Base-by-base conservation (phyloP, 1,140 invertebrate species). In the Phymastichus coffea region DNA sequence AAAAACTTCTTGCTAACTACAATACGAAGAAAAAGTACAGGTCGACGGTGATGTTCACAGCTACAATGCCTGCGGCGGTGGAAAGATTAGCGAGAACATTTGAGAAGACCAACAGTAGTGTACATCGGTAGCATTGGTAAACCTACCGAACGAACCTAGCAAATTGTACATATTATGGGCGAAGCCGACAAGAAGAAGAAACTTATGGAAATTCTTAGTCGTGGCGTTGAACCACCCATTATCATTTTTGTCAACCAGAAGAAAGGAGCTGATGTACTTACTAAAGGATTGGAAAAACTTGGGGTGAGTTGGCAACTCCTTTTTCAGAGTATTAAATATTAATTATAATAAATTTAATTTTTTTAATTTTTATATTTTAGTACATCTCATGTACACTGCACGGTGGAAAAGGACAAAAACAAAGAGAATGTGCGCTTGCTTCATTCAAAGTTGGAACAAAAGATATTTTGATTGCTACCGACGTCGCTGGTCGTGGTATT, bases 161-260 rank as follows among this genome's bases (percentile, higher is more conserved):
- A 99, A 83, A 90, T 99, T 44, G 93, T 99, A 0, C 94, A 94
- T 81, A 91, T 99, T 83, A 88, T 99, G 71, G 85, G 89, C 20
- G 96, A 99, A 78, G 88, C 89, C 57, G 94, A 98, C 68, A 99
- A 99, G 77, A 87, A 93, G 52, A 90, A 89, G 70, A 94, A 93
- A 79, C 82, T 95, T 2, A 88, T 94, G 79, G 91, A 94, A 71
- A 91, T 94, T 67, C 80, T 95, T 6, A 89, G 88, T 61, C 84
- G 88, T 56, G 91, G 92, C 8, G 87, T 97, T 37, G 94, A 96
- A 74, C 96, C 96, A 3, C 98, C 98, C 1, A 91, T 99, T 49
- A 99, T 99, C 69, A 99, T 99, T 70, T 99, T 99, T 73, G 98
- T 99, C 64, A 99, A 99, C 79, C 97, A 99, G 80, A 99, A 99